Conservation (phyloP, 2,113 vertebrate genomes). For the Xyrauchen texanus region DNA sequence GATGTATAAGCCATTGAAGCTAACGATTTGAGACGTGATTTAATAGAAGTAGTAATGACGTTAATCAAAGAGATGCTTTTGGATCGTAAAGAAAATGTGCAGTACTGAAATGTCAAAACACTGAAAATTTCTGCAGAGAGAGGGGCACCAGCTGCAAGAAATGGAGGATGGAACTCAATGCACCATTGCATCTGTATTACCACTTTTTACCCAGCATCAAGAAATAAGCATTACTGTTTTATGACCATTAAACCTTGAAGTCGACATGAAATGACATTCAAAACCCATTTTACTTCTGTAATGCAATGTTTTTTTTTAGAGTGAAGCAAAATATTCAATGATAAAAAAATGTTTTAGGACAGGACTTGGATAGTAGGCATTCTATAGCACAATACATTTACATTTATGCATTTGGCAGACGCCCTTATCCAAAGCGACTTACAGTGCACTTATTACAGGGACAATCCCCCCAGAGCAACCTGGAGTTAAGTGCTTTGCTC, state of each 20-base stretch:
- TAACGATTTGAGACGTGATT: conserved; percentile 35
- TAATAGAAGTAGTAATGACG: conserved; percentile 26
- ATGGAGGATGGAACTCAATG: conserved; percentile 6
- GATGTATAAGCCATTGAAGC: conserved; percentile 24
- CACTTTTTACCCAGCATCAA: neutral
- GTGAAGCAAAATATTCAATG: neutral
- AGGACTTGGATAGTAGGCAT: neutral
- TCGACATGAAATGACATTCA: neutral
- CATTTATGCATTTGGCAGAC: no score
- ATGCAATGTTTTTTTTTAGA: neutral
- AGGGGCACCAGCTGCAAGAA: neutral
- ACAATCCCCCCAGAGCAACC: no score
- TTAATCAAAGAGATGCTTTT: conserved; percentile 36
- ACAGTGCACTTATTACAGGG: no score
- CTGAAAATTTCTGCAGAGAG: neutral
- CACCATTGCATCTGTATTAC: conserved; percentile 6
- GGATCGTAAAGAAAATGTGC: conserved; percentile 15
- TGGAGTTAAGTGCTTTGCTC: no score
- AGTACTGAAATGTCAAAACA: neutral
- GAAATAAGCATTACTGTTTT: neutral
- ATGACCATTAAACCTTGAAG: neutral
- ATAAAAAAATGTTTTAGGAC: neutral
- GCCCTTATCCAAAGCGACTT: no score
- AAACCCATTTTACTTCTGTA: neutral
- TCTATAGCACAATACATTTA: no score